phyloP scores from a whole-genome alignment of 2,888 invertebrate genomes.

The Drosophila testacea region DNA sequence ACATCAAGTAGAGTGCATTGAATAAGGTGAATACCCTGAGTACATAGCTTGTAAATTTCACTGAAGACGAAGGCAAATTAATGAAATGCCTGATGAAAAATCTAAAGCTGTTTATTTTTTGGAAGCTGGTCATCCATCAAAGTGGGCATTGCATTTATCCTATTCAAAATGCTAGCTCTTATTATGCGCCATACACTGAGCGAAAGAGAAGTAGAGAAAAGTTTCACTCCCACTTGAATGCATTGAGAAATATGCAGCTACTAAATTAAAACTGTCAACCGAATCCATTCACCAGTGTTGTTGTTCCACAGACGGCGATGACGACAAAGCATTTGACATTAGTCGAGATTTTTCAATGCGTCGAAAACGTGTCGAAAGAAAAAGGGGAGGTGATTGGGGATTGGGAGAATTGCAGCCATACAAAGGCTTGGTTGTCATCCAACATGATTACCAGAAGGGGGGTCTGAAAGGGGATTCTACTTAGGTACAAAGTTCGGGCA shows the following conservation, averaged over 20 bases:
- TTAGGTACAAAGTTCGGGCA: constrained; percentile 49
- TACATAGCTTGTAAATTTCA: neutral
- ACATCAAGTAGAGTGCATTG: constrained; percentile 2
- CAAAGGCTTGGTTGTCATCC: constrained; percentile 46
- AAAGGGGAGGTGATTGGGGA: constrained; percentile 19
- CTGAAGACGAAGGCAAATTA: neutral
- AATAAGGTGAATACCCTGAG: constrained; percentile 11
- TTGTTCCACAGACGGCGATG: constrained; percentile 38
- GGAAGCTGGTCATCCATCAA: constrained; percentile 42
- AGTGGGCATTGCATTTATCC: constrained; percentile 47
- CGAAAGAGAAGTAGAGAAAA: neutral
- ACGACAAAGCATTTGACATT: constrained; percentile 75
- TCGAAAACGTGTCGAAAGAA: constrained; percentile 30
- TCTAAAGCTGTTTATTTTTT: constrained; percentile 41
- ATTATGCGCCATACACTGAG: neutral
- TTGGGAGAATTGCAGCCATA: constrained; percentile 62
- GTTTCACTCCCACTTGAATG: constrained; percentile 26
- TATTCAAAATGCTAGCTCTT: constrained; percentile 30
- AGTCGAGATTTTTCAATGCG: constrained; percentile 75
- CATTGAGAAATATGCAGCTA: constrained; percentile 68
- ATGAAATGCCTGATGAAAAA: constrained; percentile 7
- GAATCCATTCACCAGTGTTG: constrained; percentile 9
- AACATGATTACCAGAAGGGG: constrained; percentile 7
- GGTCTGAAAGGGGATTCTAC: neutral
- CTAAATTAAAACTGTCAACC: constrained; percentile 67